phyloP scores from a whole-genome alignment of 2,888 invertebrate species.

The Sacculina carcini region DNA sequence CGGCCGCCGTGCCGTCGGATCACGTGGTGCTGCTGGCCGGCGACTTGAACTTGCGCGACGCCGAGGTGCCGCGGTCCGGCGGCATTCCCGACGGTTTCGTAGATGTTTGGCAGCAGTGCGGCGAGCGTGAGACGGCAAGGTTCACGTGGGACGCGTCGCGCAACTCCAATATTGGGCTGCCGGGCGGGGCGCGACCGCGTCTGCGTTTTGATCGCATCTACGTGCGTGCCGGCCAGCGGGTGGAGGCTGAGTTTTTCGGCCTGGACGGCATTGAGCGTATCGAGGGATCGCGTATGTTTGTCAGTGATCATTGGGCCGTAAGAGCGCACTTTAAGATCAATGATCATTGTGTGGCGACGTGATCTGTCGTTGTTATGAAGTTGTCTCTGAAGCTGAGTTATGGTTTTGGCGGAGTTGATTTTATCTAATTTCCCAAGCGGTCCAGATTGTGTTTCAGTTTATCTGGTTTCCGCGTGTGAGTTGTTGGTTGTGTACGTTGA shows the following conservation, averaged over 20 bases:
- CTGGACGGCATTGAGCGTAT: conserved; percentile 26
- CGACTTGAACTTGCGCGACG: conserved; percentile 31
- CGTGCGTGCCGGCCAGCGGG: conserved; percentile 16
- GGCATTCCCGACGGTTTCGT: conserved; percentile 21
- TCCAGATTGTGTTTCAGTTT: no score
- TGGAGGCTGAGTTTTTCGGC: conserved; percentile 24
- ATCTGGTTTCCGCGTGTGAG: no score
- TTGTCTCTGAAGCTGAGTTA: no score
- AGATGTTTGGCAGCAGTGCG: conserved; percentile 29
- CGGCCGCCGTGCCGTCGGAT: conserved; percentile 14
- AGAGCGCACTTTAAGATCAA: conserved; percentile 16
- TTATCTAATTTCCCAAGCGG: no score
- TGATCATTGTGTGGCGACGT: no score
- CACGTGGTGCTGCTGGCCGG: conserved; percentile 28
- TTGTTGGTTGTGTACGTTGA: no score
- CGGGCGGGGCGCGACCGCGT: conserved; percentile 20
- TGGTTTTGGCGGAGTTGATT: no score
- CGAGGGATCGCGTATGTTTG: conserved; percentile 23
- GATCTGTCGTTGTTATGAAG: no score
- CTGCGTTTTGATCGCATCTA: conserved; percentile 29
- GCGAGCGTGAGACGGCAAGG: conserved; percentile 24
- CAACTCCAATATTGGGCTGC: conserved; percentile 26
- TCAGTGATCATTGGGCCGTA: conserved; percentile 31
- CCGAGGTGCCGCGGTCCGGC: conserved; percentile 21
- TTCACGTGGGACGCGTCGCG: conserved; percentile 31